Evolutionary conservation across 2,797 vertebrate genomes (phyloP).

Genomic region (Amblyraja radiata): DNA sequence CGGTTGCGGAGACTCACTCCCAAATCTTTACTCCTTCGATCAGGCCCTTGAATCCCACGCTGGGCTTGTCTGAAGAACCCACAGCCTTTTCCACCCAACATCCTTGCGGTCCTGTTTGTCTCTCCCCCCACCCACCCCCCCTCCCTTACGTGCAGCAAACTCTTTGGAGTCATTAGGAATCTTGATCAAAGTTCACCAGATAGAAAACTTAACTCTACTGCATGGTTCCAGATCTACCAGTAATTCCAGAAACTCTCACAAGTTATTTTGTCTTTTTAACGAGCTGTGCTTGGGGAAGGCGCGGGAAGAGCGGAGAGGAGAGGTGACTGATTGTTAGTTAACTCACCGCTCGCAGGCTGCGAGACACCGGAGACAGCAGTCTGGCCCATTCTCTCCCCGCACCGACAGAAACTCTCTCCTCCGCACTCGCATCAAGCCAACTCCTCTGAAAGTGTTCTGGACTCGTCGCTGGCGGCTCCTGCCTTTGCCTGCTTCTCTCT

Average conservation of each 20-base stretch:
- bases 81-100: neutral
- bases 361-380: neutral
- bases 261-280: too few relatives aligned
- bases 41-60: neutral
- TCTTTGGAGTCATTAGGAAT: neutral
- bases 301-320: too few relatives aligned
- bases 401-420: neutral
- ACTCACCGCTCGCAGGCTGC: neutral
- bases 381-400: slow-evolving; percentile 1
- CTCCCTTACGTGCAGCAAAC: too few relatives aligned
- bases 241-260: too few relatives aligned
- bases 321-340: too few relatives aligned
- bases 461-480: too few relatives aligned
- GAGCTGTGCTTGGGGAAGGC: too few relatives aligned
- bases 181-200: too few relatives aligned
- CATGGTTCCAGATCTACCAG: too few relatives aligned
- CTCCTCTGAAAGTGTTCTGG: neutral
- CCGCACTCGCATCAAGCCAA: neutral
- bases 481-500: too few relatives aligned
- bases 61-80: neutral
- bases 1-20: neutral
- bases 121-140: neutral
- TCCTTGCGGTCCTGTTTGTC: neutral
- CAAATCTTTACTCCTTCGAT: too few relatives aligned
- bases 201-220: too few relatives aligned